These are phyloP conservation scores for Synodontis membranacea DNA, from an alignment of 2,113 vertebrate species.

Conservation along the genomic window DNA sequence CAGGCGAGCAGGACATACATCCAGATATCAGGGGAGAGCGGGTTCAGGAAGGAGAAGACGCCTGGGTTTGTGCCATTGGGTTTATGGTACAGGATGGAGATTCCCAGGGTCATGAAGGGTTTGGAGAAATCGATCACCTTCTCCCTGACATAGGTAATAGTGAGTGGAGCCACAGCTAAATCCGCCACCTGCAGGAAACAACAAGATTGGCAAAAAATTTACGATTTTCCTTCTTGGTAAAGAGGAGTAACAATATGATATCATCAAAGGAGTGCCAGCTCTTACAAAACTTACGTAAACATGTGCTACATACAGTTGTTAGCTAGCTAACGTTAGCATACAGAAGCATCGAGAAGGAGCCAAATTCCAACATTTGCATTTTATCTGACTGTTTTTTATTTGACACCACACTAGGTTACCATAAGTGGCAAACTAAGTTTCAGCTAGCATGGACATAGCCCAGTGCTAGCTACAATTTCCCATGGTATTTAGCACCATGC, in stretches of 20 bases:
- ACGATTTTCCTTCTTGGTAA: background rate
- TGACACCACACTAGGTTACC: background rate
- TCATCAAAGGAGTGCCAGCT: background rate
- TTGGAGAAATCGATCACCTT: conserved; percentile 99
- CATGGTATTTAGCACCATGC: background rate
- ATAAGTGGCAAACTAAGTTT: background rate
- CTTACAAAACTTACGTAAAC: background rate
- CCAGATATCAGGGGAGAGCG: conserved; percentile 97
- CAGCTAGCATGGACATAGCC: background rate
- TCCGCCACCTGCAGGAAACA: conserved; percentile 84
- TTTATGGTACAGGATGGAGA: conserved; percentile 96
- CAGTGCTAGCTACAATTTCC: background rate
- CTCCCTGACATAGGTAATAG: conserved; percentile 95
- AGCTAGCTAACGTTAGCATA: background rate
- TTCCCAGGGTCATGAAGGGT: conserved; percentile 97
- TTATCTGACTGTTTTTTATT: background rate
- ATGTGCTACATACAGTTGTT: background rate
- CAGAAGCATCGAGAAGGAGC: too few species aligned
- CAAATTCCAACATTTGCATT: background rate
- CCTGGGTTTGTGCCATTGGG: conserved; percentile 97
- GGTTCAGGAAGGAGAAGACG: conserved; percentile 95
- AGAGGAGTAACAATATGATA: background rate
- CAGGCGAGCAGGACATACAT: conserved; percentile 97
- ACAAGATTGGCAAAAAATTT: background rate
- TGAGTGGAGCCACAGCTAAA: conserved; percentile 93